phyloP scores from a whole-genome alignment of 2,888 invertebrate genomes.

The Gasteruption jaculator region DNA sequence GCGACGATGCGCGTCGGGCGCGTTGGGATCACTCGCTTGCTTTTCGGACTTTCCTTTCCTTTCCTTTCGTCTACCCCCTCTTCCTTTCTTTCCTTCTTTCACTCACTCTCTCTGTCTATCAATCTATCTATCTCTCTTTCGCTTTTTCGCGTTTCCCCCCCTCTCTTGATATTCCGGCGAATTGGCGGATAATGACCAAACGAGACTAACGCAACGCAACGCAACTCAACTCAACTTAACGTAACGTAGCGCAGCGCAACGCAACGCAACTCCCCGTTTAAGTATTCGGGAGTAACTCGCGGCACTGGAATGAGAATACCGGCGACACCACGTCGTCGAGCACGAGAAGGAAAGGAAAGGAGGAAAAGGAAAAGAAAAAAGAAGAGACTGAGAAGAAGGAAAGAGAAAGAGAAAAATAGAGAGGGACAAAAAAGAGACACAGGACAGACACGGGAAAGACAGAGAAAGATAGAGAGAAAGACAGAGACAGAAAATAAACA shows the following conservation, averaged over 20 bases:
- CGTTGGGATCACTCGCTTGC: too few relatives aligned
- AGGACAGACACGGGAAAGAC: background rate
- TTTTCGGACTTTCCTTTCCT: slow-evolving; percentile 11
- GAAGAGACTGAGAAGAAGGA: slow-evolving; percentile 2
- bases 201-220: too few relatives aligned
- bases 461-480: too few relatives aligned
- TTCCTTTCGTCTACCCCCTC: background rate
- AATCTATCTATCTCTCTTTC: slow-evolving; percentile 2
- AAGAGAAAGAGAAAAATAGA: slow-evolving; percentile 8
- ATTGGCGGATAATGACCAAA: too few relatives aligned
- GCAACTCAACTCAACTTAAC: too few relatives aligned
- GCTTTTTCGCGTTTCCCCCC: slow-evolving; percentile 6
- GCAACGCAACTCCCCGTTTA: too few relatives aligned
- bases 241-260: too few relatives aligned
- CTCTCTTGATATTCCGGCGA: background rate
- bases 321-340: too few relatives aligned
- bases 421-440: slow-evolving; percentile 3
- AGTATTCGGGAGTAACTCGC: slow-evolving; percentile 13
- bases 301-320: too few relatives aligned
- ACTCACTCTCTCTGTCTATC: background rate
- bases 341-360: too few relatives aligned
- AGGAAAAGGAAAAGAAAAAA: slow-evolving; percentile 5
- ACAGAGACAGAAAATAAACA: too few relatives aligned
- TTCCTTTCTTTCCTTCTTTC: background rate
- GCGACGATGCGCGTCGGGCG: slow-evolving; percentile 25